Percentiles rank a stretch among this genome's conserved stretches.
Evolutionary conservation across 1,140 invertebrate species (phyloP).

Genomic region (Idris sp.): DNA sequence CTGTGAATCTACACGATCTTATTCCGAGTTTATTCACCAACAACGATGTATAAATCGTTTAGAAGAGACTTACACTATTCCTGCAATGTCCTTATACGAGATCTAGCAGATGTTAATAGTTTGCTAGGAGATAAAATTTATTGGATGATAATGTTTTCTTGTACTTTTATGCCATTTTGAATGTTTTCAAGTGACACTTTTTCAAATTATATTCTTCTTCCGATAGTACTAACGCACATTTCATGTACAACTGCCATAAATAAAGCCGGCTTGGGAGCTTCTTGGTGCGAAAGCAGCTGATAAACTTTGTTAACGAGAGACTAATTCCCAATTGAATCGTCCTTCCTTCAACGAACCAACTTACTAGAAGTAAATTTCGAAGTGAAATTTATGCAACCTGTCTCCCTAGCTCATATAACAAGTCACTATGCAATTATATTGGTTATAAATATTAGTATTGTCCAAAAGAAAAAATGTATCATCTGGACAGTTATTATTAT

Average conservation of each 20-base stretch:
- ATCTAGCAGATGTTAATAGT: conserved; percentile 74
- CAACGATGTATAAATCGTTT: conserved; percentile 54
- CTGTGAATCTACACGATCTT: conserved; percentile 51
- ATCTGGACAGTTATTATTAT: too few species aligned
- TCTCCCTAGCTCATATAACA: neutral
- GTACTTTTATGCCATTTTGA: conserved; percentile 50
- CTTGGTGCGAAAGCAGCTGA: conserved; percentile 65
- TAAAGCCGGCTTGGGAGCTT: conserved; percentile 56
- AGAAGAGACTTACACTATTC: conserved; percentile 18
- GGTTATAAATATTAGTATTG: neutral
- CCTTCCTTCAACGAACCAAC: conserved; percentile 59
- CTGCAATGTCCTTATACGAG: conserved; percentile 60
- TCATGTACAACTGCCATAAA: conserved; percentile 69
- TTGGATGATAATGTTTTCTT: conserved; percentile 17
- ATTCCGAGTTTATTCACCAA: conserved; percentile 40
- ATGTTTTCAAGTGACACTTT: conserved; percentile 39
- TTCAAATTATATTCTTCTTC: conserved; percentile 18
- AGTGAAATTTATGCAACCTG: conserved; percentile 61
- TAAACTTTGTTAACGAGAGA: conserved; percentile 76
- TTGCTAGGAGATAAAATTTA: conserved; percentile 14
- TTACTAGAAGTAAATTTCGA: conserved; percentile 48
- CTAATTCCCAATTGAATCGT: conserved; percentile 74
- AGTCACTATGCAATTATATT: conserved; percentile 16
- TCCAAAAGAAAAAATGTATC: too few species aligned
- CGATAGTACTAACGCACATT: conserved; percentile 62